Percentiles rank a stretch among this genome's conserved stretches.
These are phyloP conservation scores for Araneus ventricosus DNA, from an alignment of 1,140 invertebrate species.

Conservation along the genomic window DNA sequence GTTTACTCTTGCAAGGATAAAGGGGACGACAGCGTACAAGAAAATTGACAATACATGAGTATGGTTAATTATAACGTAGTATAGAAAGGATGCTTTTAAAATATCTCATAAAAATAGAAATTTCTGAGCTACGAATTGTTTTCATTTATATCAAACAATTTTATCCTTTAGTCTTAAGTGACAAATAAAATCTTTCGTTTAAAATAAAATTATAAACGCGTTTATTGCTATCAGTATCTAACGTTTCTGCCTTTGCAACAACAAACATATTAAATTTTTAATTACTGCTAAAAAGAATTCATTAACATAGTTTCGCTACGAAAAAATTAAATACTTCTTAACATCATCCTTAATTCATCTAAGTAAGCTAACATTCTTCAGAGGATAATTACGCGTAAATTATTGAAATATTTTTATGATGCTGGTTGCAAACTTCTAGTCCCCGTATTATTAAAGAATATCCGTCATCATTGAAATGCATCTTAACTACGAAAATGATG, in stretches of 20 bases:
- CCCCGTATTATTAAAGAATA: background rate
- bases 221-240: too few relatives aligned
- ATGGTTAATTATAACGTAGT: too few relatives aligned
- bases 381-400: background rate
- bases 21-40: too few relatives aligned
- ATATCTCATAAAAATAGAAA: too few relatives aligned
- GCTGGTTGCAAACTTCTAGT: background rate
- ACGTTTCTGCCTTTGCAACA: background rate
- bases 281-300: background rate
- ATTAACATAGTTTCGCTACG: background rate
- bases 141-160: too few relatives aligned
- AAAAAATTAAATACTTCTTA: background rate
- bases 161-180: too few relatives aligned
- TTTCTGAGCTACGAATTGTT: too few relatives aligned
- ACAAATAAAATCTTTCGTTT: too few relatives aligned
- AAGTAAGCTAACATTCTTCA: background rate
- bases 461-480: constrained; percentile 26
- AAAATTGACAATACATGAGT: too few relatives aligned
- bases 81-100: too few relatives aligned
- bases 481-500: background rate
- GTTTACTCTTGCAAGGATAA: too few relatives aligned
- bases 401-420: constrained; percentile 42
- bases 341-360: constrained; percentile 21
- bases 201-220: too few relatives aligned
- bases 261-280: constrained; percentile 10